These are phyloP conservation scores for Armadillidium nasatum DNA, from an alignment of 1,140 invertebrate species.

Conservation along the genomic window DNA sequence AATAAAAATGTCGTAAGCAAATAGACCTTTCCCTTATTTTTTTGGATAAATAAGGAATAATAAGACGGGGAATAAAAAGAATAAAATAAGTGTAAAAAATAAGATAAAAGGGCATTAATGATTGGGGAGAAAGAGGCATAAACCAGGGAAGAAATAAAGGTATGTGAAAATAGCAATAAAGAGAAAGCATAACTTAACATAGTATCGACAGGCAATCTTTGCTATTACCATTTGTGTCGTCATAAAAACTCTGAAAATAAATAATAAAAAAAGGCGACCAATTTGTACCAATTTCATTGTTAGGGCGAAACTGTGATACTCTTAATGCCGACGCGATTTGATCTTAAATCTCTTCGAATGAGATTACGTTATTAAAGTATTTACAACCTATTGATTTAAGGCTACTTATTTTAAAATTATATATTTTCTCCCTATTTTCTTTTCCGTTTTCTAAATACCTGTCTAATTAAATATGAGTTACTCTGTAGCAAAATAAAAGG, in stretches of 20 bases:
- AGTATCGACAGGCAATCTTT: constrained; percentile 9
- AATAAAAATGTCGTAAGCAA: constrained; percentile 1
- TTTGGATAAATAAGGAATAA: too few relatives aligned
- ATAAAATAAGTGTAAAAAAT: not conserved
- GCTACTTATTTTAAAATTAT: too few relatives aligned
- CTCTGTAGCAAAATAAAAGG: too few relatives aligned
- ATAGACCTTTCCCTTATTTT: not conserved
- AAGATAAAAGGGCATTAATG: not conserved
- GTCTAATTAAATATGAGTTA: too few relatives aligned
- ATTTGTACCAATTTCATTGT: not conserved
- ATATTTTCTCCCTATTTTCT: too few relatives aligned
- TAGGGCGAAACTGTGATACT: not conserved
- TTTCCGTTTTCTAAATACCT: too few relatives aligned
- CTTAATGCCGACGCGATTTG: not conserved
- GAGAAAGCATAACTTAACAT: not conserved
- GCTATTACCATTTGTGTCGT: constrained; percentile 7
- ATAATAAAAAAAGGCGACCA: not conserved
- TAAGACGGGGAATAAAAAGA: not conserved
- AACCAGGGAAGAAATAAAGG: not conserved
- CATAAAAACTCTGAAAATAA: not conserved
- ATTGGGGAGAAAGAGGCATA: not conserved
- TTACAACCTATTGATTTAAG: too few relatives aligned
- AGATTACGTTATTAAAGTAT: too few relatives aligned
- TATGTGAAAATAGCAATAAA: not conserved
- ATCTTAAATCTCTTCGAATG: not conserved